Conservation (phyloP, 2,113 vertebrate species). For the Otolemur garnettii region DNA sequence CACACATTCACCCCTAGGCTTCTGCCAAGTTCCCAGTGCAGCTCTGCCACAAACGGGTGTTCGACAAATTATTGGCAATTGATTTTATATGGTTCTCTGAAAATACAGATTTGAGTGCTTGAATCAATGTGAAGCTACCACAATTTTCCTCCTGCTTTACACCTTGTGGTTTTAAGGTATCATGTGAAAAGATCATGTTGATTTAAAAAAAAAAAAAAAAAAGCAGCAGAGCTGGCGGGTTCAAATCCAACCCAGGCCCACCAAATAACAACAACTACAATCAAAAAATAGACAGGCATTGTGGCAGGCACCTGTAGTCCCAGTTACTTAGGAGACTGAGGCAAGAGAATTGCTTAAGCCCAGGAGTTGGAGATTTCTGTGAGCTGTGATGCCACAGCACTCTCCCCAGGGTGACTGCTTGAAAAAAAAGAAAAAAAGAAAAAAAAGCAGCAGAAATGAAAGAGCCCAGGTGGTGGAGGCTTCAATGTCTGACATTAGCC, state of each 20-base stretch:
- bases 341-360: too few species aligned
- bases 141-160: background rate
- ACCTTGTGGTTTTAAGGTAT: background rate
- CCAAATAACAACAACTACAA: too few species aligned
- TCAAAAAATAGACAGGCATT: too few species aligned
- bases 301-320: too few species aligned
- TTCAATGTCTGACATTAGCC: background rate
- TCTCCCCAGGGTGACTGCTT: background rate
- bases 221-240: background rate
- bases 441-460: background rate
- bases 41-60: background rate
- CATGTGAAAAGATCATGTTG: background rate
- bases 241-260: too few species aligned
- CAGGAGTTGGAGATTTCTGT: too few species aligned
- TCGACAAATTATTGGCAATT: constrained; percentile 30
- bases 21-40: background rate
- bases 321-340: too few species aligned
- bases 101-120: constrained; percentile 45
- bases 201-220: background rate
- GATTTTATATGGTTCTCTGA: constrained; percentile 9
- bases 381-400: too few species aligned
- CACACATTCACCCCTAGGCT: background rate
- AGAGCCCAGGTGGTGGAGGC: background rate
- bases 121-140: background rate
- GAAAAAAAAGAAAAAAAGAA: background rate